A percentile compares a stretch with the other conserved stretches of the same genome.
Evolutionary conservation across 2,797 vertebrate species (phyloP).

Genomic region (Pelochelys cantorii): DNA sequence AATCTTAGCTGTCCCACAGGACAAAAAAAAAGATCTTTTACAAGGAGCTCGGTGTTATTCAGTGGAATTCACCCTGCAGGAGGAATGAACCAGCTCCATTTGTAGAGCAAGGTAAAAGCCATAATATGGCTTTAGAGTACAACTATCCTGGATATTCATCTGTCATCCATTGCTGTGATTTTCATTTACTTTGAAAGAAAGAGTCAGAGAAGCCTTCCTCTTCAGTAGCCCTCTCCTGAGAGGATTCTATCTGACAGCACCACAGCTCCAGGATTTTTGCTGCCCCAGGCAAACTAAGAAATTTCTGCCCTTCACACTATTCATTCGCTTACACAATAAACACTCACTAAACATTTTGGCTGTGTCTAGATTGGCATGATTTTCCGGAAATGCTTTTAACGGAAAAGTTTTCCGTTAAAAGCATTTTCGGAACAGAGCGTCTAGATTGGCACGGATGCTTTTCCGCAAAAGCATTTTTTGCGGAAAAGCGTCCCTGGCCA

Average conservation of each 20-base stretch:
- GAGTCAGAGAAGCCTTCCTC: background rate
- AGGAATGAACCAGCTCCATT: background rate
- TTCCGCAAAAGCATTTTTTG: no score
- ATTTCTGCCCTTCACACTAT: background rate
- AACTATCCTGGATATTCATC: background rate
- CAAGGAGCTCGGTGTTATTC: background rate
- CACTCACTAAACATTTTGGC: background rate
- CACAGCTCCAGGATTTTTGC: background rate
- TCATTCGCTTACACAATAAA: background rate
- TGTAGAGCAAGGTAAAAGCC: background rate
- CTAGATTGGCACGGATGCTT: no score
- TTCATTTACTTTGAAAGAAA: conserved; percentile 27
- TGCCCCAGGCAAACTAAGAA: conserved; percentile 8
- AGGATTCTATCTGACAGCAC: background rate
- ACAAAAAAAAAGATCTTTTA: background rate
- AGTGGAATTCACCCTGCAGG: background rate
- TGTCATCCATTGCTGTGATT: background rate
- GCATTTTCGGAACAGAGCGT: no score
- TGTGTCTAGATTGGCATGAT: no score
- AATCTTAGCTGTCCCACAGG: background rate
- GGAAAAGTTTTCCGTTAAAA: no score
- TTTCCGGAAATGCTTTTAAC: no score
- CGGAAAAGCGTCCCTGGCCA: no score
- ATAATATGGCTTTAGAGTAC: background rate
- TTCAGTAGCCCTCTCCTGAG: background rate